phyloP scores from a whole-genome alignment of 2,797 vertebrate genomes.

The Monodelphis domestica region DNA sequence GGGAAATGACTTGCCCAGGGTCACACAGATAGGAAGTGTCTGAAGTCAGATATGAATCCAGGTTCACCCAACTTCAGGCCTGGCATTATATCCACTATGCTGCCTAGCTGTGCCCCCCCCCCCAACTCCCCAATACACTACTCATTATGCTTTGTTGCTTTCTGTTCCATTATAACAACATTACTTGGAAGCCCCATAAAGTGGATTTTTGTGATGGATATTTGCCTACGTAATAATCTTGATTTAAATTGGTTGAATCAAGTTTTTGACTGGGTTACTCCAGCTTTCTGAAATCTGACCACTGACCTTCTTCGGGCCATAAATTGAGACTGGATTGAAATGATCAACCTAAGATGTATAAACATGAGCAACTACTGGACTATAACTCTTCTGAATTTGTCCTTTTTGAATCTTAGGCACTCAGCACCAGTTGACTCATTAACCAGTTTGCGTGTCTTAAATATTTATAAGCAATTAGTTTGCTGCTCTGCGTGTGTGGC shows the following conservation, averaged over 20 bases:
- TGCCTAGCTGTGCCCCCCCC: no score
- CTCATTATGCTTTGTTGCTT: background rate
- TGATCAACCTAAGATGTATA: background rate
- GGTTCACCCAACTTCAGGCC: no score
- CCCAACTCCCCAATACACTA: background rate
- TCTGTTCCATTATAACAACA: background rate
- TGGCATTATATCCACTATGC: no score
- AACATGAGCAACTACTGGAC: slow-evolving; percentile 46
- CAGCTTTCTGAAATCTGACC: slow-evolving; percentile 10
- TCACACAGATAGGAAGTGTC: no score
- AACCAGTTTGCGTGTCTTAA: slow-evolving; percentile 68
- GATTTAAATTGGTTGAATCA: slow-evolving; percentile 32
- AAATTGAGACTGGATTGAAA: slow-evolving; percentile 36
- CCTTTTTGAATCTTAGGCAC: slow-evolving; percentile 48
- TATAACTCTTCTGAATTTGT: slow-evolving; percentile 64
- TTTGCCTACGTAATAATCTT: background rate
- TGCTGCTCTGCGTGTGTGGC: slow-evolving; percentile 34
- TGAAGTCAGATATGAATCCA: no score
- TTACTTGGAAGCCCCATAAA: slow-evolving; percentile 3
- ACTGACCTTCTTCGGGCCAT: slow-evolving; percentile 27
- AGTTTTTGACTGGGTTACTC: background rate
- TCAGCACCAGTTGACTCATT: slow-evolving; percentile 60
- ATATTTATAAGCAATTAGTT: slow-evolving; percentile 67
- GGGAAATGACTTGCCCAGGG: no score
- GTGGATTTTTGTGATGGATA: slow-evolving; percentile 3